phyloP scores from a whole-genome alignment of 2,113 vertebrate species.

The Leptobrachium leishanense region DNA sequence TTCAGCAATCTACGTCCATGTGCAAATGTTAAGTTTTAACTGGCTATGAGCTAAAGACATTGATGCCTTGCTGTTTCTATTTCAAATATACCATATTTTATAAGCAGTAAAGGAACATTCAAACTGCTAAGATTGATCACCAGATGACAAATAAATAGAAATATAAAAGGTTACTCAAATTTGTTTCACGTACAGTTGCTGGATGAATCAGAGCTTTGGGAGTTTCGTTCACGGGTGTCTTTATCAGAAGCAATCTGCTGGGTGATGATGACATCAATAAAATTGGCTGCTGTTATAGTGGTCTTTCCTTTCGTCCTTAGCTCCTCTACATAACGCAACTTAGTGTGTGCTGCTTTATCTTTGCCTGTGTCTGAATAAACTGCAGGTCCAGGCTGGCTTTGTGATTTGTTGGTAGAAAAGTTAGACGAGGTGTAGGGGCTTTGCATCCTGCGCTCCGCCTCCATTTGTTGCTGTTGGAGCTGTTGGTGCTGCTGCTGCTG shows the following conservation, averaged over 20 bases:
- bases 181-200: slow-evolving; percentile 79
- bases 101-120: too few relatives aligned
- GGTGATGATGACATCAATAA: slow-evolving; percentile 98
- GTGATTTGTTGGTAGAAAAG: slow-evolving; percentile 79
- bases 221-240: slow-evolving; percentile 88
- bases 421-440: slow-evolving; percentile 71
- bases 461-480: slow-evolving; percentile 70
- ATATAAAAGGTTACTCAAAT: neutral
- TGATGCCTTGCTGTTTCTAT: too few relatives aligned
- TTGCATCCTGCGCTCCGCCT: slow-evolving; percentile 77
- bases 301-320: slow-evolving; percentile 94
- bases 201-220: slow-evolving; percentile 93
- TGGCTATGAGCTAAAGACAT: too few relatives aligned
- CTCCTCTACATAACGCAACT: slow-evolving; percentile 95
- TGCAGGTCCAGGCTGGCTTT: slow-evolving; percentile 69
- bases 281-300: slow-evolving; percentile 96
- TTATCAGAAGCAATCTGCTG: slow-evolving; percentile 96
- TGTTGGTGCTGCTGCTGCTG: slow-evolving; percentile 71
- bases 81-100: too few relatives aligned
- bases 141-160: too few relatives aligned
- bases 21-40: too few relatives aligned
- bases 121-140: too few relatives aligned
- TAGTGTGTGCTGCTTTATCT: slow-evolving; percentile 87
- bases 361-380: slow-evolving; percentile 83
- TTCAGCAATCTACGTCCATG: too few relatives aligned